These are phyloP conservation scores for Litoditis marina DNA, from an alignment of 2,888 invertebrate species.

Conservation along the genomic window DNA sequence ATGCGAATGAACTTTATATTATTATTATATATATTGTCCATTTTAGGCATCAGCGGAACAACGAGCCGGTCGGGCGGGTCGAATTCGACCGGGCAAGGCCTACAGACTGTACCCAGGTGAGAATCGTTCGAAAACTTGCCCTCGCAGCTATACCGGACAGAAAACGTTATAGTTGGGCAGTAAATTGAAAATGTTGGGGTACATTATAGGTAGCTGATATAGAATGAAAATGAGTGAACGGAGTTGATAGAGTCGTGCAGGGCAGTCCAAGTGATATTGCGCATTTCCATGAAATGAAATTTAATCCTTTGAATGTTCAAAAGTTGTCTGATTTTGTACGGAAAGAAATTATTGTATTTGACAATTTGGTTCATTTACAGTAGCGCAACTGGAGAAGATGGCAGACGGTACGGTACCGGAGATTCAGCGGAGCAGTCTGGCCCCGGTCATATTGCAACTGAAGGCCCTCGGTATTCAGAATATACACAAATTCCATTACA, in stretches of 20 bases:
- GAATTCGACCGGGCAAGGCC: slow-evolving; percentile 79
- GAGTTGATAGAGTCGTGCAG: too few species aligned
- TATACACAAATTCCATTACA: slow-evolving; percentile 83
- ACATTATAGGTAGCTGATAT: too few species aligned
- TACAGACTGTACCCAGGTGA: slow-evolving; percentile 67
- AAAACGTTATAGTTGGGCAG: background rate
- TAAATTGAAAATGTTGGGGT: too few species aligned
- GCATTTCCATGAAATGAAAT: too few species aligned
- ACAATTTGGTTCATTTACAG: too few species aligned
- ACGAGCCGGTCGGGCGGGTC: slow-evolving; percentile 85
- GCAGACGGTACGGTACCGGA: slow-evolving; percentile 79
- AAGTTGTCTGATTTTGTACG: background rate
- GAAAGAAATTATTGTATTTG: background rate
- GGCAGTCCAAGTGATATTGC: too few species aligned
- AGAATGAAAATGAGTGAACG: too few species aligned
- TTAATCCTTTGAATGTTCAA: too few species aligned
- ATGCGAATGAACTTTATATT: too few species aligned
- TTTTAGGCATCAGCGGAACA: slow-evolving; percentile 80
- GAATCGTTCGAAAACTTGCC: background rate
- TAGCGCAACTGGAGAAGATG: slow-evolving; percentile 75
- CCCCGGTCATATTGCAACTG: slow-evolving; percentile 79
- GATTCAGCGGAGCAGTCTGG: slow-evolving; percentile 84
- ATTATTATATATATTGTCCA: background rate
- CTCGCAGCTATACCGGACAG: background rate
- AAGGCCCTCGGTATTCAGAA: slow-evolving; percentile 92